Base-by-base conservation (phyloP, 1,140 invertebrate species). In the Platorchestia sp. region DNA sequence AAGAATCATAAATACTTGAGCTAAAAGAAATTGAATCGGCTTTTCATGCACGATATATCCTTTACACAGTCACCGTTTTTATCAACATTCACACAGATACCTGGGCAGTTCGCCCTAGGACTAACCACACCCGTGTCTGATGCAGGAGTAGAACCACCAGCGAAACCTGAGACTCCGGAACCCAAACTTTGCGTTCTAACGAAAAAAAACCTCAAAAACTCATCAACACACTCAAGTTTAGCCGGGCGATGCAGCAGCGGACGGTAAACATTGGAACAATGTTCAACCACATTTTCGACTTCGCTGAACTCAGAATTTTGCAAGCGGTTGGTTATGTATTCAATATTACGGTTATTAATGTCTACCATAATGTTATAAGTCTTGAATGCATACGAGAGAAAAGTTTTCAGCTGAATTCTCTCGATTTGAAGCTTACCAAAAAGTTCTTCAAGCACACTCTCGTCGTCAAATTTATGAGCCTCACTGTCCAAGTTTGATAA, bases 341-440 rank as follows among this genome's bases (percentile, higher is more conserved):
- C 91, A 47, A 93, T 44, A 47, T 93, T 93, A n/a, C 91, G 91
- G 45, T 93, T 93, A 44, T 93, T 93, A 10, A 93, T 93, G 45
- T 93, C 91, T 44, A 93, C 91, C 91, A 93, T 93, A 45, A 93
- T 93, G n/a, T 93, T 93, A 36, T 93, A 93, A 40, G 91, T 93
- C 36, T 36, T 10, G 27, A 45, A 45, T 36, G 91, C 91, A 47
- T 45, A 93, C 43, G 91, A 93, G 5, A 47, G 44, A n/a, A 93
- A 93, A 27, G 91, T 93, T 47, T 47, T 14, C 45, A 93, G 36
- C 36, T 45, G 14, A 16, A 93, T 45, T 93, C 47, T 93, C 40
- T 45, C 44, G 5, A n/a, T 45, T 3, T 47, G 6, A 7, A 93
- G 10, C 16, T 44, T 40, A 45, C 45, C 40, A 40, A 93, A 45